A percentile compares a stretch with the other conserved stretches of the same genome.
Evolutionary conservation across 2,113 vertebrate species (phyloP).

Genomic region (human (Homo sapiens)): DNA sequence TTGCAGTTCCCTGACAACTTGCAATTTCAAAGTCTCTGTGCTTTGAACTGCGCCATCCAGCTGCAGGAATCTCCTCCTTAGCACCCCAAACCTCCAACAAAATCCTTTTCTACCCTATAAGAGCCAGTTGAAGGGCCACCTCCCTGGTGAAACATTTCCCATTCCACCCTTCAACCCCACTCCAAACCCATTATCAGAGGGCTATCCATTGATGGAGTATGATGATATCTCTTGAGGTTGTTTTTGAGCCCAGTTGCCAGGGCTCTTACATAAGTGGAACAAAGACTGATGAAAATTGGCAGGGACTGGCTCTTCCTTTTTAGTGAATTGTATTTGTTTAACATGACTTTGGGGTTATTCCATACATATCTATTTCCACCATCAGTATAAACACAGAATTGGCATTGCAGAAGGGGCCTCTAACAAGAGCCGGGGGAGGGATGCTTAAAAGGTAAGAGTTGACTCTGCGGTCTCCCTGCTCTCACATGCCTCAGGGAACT

Average conservation of each 20-base stretch:
- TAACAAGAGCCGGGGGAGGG: not conserved
- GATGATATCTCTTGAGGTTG: not conserved
- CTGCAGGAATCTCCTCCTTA: not conserved
- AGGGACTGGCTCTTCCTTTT: not conserved
- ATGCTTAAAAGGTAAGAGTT: slow-evolving; percentile 6
- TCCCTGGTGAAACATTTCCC: not conserved
- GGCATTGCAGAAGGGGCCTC: slow-evolving; percentile 23
- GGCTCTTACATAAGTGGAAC: not conserved
- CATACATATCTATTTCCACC: slow-evolving; percentile 32
- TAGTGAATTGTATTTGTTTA: slow-evolving; percentile 42
- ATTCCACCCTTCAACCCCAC: accelerated
- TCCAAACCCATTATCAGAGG: not conserved
- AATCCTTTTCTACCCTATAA: not conserved
- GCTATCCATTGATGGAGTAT: not conserved
- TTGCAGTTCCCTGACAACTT: not conserved
- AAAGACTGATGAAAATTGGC: not conserved
- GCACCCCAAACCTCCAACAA: not conserved
- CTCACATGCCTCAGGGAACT: not conserved
- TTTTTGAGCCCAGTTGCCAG: not conserved
- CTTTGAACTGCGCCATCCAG: not conserved
- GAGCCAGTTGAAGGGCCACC: not conserved
- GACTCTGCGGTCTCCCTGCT: not conserved
- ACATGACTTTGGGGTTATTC: slow-evolving; percentile 49
- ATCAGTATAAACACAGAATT: slow-evolving; percentile 15
- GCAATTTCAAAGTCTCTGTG: not conserved